Evolutionary conservation across 2,113 vertebrate species (phyloP), one percentile per base, ranked within the genome.

Genomic region (Trinectes maculatus): DNA sequence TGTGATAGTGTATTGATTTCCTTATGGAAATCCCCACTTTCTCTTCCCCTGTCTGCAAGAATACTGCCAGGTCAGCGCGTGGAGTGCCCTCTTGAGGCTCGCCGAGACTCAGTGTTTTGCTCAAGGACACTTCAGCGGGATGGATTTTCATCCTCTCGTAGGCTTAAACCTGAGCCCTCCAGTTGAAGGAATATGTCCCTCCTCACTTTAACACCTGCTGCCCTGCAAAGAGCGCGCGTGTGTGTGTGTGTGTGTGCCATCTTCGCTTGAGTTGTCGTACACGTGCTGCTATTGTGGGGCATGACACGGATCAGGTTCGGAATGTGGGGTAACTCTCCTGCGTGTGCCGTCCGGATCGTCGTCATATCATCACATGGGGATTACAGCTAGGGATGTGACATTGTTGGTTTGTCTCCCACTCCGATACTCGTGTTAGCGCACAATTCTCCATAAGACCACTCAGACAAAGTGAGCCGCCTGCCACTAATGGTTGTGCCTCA

Each of bases 11-110:
- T 65, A 83, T 84, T 73, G 78, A 82, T 82, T 64, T 61, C 56
- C 21, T 34, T 60, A 74, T 80, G 73, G 71, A 83, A 74, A 84
- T 82, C 63, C 31, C 64, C 57, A 52, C 71, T 79, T 77, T 81
- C 43, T 78, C 82, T 69, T 65, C 52, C 46, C 58, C 60, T 75
- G 51, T 60, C 59, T 3, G 8, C 36, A 58, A 66, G 46, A 24
- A 47, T 56, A 55, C 48, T 56, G 62, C 65, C 59, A 24, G 46
- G 65, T 79, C 67, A 70, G 63, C 55, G 15, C 18, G 24, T 56
- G 52, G 64, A 64, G 57, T 61, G 26, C 39, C 31, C 74, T 57
- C 48, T 6, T 9, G 34, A 63, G 58, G 48, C 61, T 47, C 31
- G 43, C 43, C 37, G 42, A 60, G 40, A 59, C 53, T 55, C 24